phyloP scores from a whole-genome alignment of 2,888 invertebrate species.

The Drosophila incognita region DNA sequence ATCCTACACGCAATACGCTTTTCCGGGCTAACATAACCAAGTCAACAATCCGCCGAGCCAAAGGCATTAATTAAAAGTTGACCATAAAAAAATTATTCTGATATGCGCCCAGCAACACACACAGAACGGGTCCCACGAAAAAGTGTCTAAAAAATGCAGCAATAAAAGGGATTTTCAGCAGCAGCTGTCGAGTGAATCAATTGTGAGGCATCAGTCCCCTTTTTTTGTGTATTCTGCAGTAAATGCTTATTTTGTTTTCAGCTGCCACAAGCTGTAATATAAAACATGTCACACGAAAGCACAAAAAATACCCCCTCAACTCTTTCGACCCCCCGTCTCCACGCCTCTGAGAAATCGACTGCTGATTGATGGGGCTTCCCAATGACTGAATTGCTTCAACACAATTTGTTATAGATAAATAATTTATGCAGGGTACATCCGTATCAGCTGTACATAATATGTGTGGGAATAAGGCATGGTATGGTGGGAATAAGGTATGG shows the following conservation, averaged over 20 bases:
- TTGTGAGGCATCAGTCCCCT: constrained; percentile 12
- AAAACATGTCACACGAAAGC: constrained; percentile 33
- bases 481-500: no score
- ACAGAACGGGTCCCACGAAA: constrained; percentile 2
- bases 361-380: constrained; percentile 68
- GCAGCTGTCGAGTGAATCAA: constrained; percentile 45
- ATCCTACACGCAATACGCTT: constrained; percentile 24
- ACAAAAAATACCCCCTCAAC: neutral
- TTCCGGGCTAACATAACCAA: constrained; percentile 41
- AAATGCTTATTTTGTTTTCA: constrained; percentile 32
- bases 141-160: constrained; percentile 17
- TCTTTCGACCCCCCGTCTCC: neutral
- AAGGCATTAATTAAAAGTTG: constrained; percentile 69
- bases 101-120: constrained; percentile 22
- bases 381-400: constrained; percentile 24
- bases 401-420: neutral
- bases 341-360: constrained; percentile 40
- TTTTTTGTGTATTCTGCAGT: neutral
- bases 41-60: constrained; percentile 31
- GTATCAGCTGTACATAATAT: neutral
- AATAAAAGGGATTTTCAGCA: constrained; percentile 43
- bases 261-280: constrained; percentile 41
- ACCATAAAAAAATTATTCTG: constrained; percentile 65
- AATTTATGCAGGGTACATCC: neutral
- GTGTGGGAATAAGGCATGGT: neutral